Evolutionary conservation across 2,888 invertebrate species (phyloP), one percentile per base, ranked within the genome.

Genomic region (Dynastes grantii): DNA sequence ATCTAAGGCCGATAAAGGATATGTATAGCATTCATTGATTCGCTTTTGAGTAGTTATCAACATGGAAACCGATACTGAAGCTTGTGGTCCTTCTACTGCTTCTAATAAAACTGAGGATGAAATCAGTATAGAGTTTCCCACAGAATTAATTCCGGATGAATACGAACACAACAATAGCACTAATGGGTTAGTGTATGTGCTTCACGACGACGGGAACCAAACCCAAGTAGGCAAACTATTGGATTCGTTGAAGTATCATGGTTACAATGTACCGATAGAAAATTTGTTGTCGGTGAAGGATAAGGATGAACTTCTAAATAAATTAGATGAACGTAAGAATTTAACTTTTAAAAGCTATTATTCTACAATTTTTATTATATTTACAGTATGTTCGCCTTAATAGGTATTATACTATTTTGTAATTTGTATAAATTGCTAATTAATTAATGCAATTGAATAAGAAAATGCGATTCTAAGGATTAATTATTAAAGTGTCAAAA

Each of bases 71-170:
- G 51, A 68, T 13, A 11, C 61, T 8, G 61, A 61, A 8, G 0
- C 22, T 61, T 1, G n/a, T 29, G 11, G 4, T 1, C 29, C 22
- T 32, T 13, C 8, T 63, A 22, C 1, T 9, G 40, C 6, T 40
- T 0, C 9, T 16, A 0, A 11, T 4, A 2, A 32, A 11, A 11
- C 3, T 27, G 58, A 61, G 1, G 64, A 68, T 9, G 32, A 53
- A 55, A 85, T 87, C 65, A 81, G 80, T 16, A 76, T 87, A n/a
- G 85, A 85, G 75, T 87, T 87, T 13, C 86, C 88, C 1, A 84
- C 86, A 0, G 88, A 88, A 81, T 80, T 87, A 49, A 85, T 88
- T 76, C 85, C 87, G 1, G 88, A 88, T 77, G 87, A 87, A 81
- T 88, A 87, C 78, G 82, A 84, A 77, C 83, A 84, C 40, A 49